These are phyloP conservation scores for Tupiocoris notatus DNA, from an alignment of 2,888 invertebrate species.

Conservation along the genomic window DNA sequence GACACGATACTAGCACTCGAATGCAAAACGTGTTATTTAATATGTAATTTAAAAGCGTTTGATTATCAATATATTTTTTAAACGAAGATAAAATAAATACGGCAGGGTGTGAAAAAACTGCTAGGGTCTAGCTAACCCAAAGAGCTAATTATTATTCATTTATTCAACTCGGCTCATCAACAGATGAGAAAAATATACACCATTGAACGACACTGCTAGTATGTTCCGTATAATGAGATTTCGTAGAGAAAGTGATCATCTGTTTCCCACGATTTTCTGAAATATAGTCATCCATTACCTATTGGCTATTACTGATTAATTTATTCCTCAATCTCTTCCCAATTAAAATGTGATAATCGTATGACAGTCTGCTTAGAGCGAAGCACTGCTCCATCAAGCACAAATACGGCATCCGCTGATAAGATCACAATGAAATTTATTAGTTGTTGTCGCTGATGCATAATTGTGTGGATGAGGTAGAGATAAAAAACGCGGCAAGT, in stretches of 20 bases:
- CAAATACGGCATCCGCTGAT: too few species aligned
- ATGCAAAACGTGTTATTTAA: too few species aligned
- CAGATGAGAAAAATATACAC: neutral
- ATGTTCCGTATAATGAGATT: neutral
- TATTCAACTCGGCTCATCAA: neutral
- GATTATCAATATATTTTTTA: neutral
- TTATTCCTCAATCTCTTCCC: neutral
- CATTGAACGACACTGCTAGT: neutral
- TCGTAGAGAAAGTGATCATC: conserved; percentile 1
- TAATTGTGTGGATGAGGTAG: too few species aligned
- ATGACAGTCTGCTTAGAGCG: too few species aligned
- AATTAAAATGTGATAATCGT: neutral
- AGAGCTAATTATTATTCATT: conserved; percentile 3
- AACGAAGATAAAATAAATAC: neutral
- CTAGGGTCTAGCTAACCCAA: conserved; percentile 13
- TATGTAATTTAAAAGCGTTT: too few species aligned
- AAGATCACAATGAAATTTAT: too few species aligned
- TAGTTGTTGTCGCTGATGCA: too few species aligned
- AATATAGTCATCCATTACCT: conserved; percentile 7
- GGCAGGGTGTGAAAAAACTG: conserved; percentile 11
- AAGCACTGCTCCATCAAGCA: too few species aligned
- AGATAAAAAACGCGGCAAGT: too few species aligned
- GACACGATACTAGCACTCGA: too few species aligned
- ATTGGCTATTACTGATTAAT: neutral
- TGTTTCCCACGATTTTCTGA: conserved; percentile 14